A percentile compares a stretch with the other conserved stretches of the same genome.
Evolutionary conservation across 1,140 invertebrate genomes (phyloP).

Genomic region (Caenorhabditis tropicalis): DNA sequence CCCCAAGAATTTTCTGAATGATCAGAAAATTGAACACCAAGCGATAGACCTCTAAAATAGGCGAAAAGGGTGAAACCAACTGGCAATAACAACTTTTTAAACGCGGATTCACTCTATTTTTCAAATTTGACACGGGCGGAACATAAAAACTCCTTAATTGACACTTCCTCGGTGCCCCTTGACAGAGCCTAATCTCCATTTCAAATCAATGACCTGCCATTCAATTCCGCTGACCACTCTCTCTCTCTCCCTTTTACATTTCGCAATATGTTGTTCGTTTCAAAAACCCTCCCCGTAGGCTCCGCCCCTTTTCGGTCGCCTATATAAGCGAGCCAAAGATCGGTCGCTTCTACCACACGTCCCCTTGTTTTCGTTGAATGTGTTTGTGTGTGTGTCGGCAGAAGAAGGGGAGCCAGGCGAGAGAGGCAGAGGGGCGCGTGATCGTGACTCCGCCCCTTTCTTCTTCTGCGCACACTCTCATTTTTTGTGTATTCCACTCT

Average conservation of each 20-base stretch:
- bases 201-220: not conserved
- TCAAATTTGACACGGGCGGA: no score
- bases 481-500: not conserved
- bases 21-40: no score
- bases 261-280: not conserved
- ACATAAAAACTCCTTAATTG: no score
- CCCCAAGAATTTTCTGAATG: no score
- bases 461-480: not conserved
- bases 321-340: slow-evolving; percentile 25
- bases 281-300: not conserved
- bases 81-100: no score
- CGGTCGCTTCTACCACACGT: not conserved
- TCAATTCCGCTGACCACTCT: not conserved
- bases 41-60: no score
- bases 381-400: not conserved
- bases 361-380: slow-evolving; percentile 35
- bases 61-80: no score
- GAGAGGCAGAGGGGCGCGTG: not conserved
- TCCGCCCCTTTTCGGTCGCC: not conserved
- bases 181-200: not conserved
- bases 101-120: no score
- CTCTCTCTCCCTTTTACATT: not conserved
- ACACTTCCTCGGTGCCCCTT: no score
- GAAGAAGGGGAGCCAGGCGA: not conserved
- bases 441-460: not conserved